Evolutionary conservation across 2,797 vertebrate species (phyloP).

Genomic region (Bradypodion ventrale): DNA sequence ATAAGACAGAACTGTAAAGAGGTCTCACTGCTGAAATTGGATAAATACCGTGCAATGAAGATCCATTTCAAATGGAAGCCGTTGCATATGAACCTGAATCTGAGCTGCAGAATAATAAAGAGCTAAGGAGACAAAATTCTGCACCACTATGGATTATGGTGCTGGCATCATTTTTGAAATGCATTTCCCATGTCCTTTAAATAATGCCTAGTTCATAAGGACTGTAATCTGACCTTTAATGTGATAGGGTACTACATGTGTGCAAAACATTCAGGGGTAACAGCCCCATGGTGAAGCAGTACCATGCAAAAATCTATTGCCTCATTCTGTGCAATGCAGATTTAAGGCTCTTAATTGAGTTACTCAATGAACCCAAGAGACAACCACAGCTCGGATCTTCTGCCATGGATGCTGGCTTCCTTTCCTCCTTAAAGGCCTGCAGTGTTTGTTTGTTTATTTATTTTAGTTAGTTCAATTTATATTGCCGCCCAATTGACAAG

Average conservation of each 20-base stretch:
- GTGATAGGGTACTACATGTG: not conserved
- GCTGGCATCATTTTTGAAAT: not conserved
- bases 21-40: not conserved
- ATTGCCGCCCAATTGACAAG: too few relatives aligned
- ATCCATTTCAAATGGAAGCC: too few relatives aligned
- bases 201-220: not conserved
- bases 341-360: not conserved
- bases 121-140: not conserved
- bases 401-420: too few relatives aligned
- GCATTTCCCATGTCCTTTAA: not conserved
- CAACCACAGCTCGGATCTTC: not conserved
- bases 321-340: not conserved
- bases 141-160: not conserved
- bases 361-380: not conserved
- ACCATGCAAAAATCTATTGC: not conserved
- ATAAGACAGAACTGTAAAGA: not conserved
- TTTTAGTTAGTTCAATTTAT: too few relatives aligned
- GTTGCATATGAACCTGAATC: too few relatives aligned
- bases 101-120: not conserved
- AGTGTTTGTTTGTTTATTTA: too few relatives aligned
- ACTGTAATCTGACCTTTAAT: not conserved
- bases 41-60: not conserved
- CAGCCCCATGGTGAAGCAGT: not conserved
- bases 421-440: not conserved
- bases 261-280: not conserved